phyloP scores from a whole-genome alignment of 2,888 invertebrate species.

The Gasteruption jaculator region DNA sequence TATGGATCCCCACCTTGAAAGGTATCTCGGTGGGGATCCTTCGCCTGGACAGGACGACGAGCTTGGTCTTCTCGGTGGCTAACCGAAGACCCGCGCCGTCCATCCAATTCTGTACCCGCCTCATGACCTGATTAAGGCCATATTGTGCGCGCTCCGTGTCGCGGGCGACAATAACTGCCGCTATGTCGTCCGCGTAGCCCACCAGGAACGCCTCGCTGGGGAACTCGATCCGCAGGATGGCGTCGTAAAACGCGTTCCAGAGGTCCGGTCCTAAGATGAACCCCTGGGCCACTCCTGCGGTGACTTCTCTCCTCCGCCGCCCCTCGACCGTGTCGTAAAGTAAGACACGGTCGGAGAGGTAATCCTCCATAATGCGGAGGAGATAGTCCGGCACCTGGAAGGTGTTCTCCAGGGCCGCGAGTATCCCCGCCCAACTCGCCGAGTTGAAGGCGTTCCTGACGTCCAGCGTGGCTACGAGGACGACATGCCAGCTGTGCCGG shows the following conservation, averaged over 20 bases:
- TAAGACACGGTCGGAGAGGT: constrained; percentile 18
- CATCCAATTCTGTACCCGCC: no score
- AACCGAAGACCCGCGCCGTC: no score
- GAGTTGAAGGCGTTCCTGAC: constrained; percentile 21
- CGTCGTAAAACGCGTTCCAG: constrained; percentile 6
- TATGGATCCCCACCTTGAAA: no score
- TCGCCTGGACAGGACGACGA: no score
- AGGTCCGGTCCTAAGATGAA: constrained; percentile 13
- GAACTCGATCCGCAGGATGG: no score
- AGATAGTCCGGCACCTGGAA: constrained; percentile 24
- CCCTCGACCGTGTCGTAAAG: constrained; percentile 15
- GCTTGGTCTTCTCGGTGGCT: no score
- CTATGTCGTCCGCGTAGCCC: background rate
- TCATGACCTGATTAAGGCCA: no score
- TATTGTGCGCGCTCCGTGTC: no score
- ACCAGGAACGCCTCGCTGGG: no score
- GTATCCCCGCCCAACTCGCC: constrained; percentile 20
- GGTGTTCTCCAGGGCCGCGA: constrained; percentile 17
- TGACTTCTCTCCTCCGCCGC: background rate
- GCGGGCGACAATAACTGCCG: no score
- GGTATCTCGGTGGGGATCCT: no score
- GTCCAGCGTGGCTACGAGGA: constrained; percentile 22
- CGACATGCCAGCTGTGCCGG: constrained; percentile 16
- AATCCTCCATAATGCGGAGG: constrained; percentile 17
- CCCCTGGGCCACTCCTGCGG: constrained; percentile 9